A percentile compares a stretch with the other conserved stretches of the same genome.
Conservation (phyloP, 2,113 vertebrate genomes). For the Ochotona princeps region DNA sequence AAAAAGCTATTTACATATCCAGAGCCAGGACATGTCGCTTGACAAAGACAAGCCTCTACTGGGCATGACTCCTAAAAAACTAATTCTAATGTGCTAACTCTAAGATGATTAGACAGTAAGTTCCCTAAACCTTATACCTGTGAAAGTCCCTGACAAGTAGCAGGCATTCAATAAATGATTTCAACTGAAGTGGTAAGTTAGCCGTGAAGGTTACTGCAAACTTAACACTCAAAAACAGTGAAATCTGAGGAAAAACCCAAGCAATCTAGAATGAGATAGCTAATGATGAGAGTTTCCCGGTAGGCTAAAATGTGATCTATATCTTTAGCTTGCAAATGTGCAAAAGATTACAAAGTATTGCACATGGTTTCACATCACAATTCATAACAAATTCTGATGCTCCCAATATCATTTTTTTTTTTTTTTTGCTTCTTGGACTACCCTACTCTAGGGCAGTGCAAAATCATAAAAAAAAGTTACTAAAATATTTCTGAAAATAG, state of each 20-base stretch:
- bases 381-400: background rate
- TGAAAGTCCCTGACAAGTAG: background rate
- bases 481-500: conserved; percentile 2
- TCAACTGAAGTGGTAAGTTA: background rate
- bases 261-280: background rate
- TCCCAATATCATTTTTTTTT: background rate
- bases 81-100: too few relatives aligned
- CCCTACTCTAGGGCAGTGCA: background rate
- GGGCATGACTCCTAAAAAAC: background rate
- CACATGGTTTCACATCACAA: background rate
- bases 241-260: background rate
- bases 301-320: background rate
- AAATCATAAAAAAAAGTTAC: background rate
- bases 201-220: background rate
- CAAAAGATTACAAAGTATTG: background rate
- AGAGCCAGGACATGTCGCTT: background rate
- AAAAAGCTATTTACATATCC: background rate
- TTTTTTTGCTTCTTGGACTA: background rate
- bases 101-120: background rate
- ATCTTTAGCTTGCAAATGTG: background rate
- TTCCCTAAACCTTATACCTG: too few relatives aligned
- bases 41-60: background rate
- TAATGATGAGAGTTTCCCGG: background rate
- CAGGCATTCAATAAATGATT: background rate
- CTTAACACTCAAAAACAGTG: background rate